Evolutionary conservation across 1,140 invertebrate species (phyloP), one percentile per base, ranked within the genome.

Genomic region (Macrocentrus cingulum): DNA sequence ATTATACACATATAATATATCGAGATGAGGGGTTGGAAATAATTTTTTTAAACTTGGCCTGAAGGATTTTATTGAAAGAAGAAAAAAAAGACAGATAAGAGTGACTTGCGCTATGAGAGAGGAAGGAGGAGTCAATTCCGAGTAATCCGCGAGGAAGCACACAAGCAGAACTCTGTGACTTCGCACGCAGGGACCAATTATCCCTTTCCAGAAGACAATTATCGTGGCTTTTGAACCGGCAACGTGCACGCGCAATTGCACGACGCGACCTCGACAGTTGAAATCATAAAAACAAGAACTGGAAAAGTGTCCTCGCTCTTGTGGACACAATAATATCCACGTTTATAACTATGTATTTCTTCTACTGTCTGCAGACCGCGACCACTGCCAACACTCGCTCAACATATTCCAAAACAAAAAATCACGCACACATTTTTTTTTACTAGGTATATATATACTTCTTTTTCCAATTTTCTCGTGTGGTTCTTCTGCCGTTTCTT

Each of bases 191-290:
- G 46, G 23, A 46, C 19, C 65, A 71, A 74, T 74, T 74, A 74
- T 70, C 68, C 66, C 66, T 71, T 67, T 71, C 64, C 63, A 62
- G 68, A 66, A 68, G 69, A 69, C 69, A 73, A 71, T 71, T 71
- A 69, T 51, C 37, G 56, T 51, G 41, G 59, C 56, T 64, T 69
- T 66, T 67, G 56, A 66, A 64, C 48, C 22, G 25, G 61, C 59
- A 59, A 58, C 60, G 59, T 52, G 61, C 46, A 56, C 63, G 61
- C 46, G 58, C 63, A 70, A 70, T 66, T 62, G 62, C 63, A 65
- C 51, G 18, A 63, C 51, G 18, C 46, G 46, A 49, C 46, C 46
- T 49, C 23, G 46, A 32, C 46, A n/a, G 19, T 44, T 44, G 42
- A 52, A 52, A 52, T 37, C 15, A 51, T 51, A 36, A 51, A 22